Percentiles rank a stretch among this genome's conserved stretches.
phyloP scores from a whole-genome alignment of 2,113 vertebrate genomes.

The Pteronura brasiliensis region DNA sequence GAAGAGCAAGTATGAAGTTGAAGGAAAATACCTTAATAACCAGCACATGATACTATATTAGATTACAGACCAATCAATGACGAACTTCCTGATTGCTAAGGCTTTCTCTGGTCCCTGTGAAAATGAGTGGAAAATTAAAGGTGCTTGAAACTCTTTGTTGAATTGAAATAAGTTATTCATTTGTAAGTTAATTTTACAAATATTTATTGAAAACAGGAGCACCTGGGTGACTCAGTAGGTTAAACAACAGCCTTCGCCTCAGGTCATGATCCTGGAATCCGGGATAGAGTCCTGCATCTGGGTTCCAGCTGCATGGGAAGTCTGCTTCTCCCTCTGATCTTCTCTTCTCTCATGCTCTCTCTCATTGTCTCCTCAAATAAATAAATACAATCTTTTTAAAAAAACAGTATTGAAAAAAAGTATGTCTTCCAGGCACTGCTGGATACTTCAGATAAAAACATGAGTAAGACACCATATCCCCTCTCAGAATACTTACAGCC shows the following conservation, averaged over 20 bases:
- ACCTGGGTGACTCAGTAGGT: too few relatives aligned
- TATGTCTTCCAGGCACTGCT: slow-evolving; percentile 5
- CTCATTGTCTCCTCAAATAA: too few relatives aligned
- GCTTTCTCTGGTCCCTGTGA: neutral
- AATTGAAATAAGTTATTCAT: slow-evolving; percentile 26
- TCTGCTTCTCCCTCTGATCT: too few relatives aligned
- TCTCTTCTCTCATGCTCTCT: too few relatives aligned
- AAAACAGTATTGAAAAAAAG: neutral
- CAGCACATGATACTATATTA: neutral
- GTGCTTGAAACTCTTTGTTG: neutral
- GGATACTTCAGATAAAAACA: neutral
- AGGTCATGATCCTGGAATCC: too few relatives aligned
- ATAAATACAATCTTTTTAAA: too few relatives aligned
- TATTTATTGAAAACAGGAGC: neutral
- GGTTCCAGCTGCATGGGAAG: too few relatives aligned
- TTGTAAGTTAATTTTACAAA: slow-evolving; percentile 40
- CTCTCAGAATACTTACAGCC: neutral
- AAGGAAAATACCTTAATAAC: neutral
- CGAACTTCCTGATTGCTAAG: neutral
- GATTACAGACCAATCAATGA: neutral
- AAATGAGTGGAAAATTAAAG: slow-evolving; percentile 20
- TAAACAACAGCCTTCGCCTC: too few relatives aligned
- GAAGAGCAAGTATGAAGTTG: neutral
- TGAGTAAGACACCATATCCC: neutral
- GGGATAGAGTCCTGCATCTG: too few relatives aligned